Conservation (phyloP, 2,797 vertebrate genomes). For the Enteromius unitaeniatus region DNA sequence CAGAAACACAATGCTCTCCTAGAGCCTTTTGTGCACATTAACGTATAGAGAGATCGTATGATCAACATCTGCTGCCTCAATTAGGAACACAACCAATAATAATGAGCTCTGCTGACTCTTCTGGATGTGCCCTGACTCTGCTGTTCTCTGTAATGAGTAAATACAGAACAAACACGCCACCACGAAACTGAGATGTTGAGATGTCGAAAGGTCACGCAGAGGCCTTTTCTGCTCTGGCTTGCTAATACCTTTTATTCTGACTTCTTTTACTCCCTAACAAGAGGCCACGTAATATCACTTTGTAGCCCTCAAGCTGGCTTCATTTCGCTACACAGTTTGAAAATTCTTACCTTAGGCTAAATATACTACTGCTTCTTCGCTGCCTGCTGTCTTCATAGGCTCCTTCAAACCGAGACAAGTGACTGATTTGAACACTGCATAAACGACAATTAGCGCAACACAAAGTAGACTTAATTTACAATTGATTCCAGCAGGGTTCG, state of each 20-base stretch:
- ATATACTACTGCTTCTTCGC: not conserved
- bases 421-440: not conserved
- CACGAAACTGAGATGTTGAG: constrained; percentile 32
- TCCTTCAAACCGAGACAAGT: not conserved
- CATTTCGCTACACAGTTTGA: not conserved
- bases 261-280: constrained; percentile 19
- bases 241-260: constrained; percentile 26
- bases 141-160: constrained; percentile 10
- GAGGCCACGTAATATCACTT: constrained; percentile 5
- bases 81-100: constrained; percentile 1
- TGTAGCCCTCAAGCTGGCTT: not conserved
- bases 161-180: not conserved
- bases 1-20: not conserved
- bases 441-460: not conserved
- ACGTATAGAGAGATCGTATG: not conserved
- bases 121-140: constrained; percentile 14
- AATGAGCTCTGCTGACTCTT: constrained; percentile 2
- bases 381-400: not conserved
- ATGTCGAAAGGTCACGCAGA: constrained; percentile 68
- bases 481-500: not conserved
- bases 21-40: constrained; percentile 12
- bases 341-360: not conserved
- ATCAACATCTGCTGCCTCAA: constrained; percentile 29
- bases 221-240: constrained; percentile 52
- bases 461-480: not conserved